Base-by-base conservation (phyloP, 2,888 invertebrate genomes). In the Villa cingulata region DNA sequence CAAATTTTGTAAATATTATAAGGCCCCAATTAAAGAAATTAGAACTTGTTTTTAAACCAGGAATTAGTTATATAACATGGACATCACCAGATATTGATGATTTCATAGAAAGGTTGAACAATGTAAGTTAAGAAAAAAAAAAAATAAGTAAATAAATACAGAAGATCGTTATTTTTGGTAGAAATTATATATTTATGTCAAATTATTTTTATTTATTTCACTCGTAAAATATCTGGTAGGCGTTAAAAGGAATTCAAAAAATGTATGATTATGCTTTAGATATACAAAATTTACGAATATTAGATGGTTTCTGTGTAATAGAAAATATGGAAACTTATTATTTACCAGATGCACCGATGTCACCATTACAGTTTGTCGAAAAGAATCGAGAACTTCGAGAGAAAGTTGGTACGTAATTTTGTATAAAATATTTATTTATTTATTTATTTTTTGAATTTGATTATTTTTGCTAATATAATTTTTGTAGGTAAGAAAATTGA, bases 31-130 rank as follows among this genome's bases (percentile, higher is more conserved):
- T 87, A 14, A 71, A 80, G 51, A 79, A 79, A 61, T 62, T 86
- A 54, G 85, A 86, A 52, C 72, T 75, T 44, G 76, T 80, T 0
- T 78, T 89, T 53, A 77, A 80, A 63, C 83, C 87, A 0, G 88
- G 83, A 1, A 66, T 88, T 14, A 81, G 83, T 0, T 78, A 80
- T 2, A 77, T 88, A 17, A 85, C 84, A 0, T 91, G 90, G 90
- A 78, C 84, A 1, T 88, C 88, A 0, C 73, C 85, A 55, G 81
- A 82, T 43, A 53, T 64, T 3, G 58, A 61, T 18, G 58, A 60
- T 16, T 65, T 61, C 46, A 56, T 62, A 4, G 44, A 51, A 70
- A 74, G 18, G 64, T 86, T 17, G 73, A 32, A 32, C n/a, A n/a
- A n/a, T n/a, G n/a, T n/a, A n/a, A n/a, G n/a, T n/a, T n/a, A n/a